Conservation (phyloP, 2,113 vertebrate species). For the Pitta sordida region DNA sequence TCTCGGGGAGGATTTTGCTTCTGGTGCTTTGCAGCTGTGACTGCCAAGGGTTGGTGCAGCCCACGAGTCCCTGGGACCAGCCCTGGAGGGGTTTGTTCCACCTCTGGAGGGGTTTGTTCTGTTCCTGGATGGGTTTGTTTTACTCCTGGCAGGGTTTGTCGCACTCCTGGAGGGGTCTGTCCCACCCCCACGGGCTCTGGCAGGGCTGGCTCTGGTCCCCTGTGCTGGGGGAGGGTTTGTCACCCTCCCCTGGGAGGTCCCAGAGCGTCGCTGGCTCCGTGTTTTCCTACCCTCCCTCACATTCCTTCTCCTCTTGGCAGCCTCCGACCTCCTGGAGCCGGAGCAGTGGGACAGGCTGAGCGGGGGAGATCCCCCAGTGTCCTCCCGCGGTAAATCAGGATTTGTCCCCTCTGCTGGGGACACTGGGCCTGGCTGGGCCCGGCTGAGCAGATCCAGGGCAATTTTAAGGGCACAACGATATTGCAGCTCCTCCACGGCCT, state of each 20-base stretch:
- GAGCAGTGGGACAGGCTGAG: rapidly evolving
- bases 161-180: neutral
- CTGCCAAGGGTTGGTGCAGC: rapidly evolving
- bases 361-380: rapidly evolving
- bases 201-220: too few relatives aligned
- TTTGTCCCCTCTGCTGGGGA: neutral
- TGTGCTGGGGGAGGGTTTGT: neutral
- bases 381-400: rapidly evolving
- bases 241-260: neutral
- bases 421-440: rapidly evolving
- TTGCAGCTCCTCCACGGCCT: conserved; percentile 59
- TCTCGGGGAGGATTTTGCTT: rapidly evolving
- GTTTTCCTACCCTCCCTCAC: neutral
- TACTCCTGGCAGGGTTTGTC: too few relatives aligned
- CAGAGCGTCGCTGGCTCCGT: rapidly evolving
- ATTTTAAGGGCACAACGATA: conserved; percentile 69
- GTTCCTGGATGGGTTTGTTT: neutral
- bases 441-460: conserved; percentile 58
- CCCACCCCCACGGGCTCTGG: neutral
- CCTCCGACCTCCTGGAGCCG: rapidly evolving
- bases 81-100: neutral
- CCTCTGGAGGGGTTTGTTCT: too few relatives aligned
- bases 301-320: neutral
- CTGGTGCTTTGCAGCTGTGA: rapidly evolving
- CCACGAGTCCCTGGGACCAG: rapidly evolving